Percentiles rank a stretch among this genome's conserved stretches.
Evolutionary conservation across 2,797 vertebrate species (phyloP).

Genomic region (Oreochromis grahami): DNA sequence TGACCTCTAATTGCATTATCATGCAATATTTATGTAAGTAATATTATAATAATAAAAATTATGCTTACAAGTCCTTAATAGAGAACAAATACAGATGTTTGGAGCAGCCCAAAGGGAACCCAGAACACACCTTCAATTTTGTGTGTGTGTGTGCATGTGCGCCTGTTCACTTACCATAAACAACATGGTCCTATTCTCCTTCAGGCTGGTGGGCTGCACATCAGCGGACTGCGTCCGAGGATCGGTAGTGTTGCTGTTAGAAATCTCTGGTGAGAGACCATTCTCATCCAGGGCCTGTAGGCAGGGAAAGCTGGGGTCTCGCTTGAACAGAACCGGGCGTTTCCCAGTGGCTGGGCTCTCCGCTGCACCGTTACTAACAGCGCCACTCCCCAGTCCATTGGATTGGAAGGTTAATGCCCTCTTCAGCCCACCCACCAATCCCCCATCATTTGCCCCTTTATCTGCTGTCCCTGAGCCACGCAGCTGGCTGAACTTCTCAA

Average conservation of each 20-base stretch:
- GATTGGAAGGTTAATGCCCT: conserved; percentile 76
- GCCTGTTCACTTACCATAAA: conserved; percentile 82
- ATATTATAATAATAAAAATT: neutral
- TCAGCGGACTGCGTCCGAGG: conserved; percentile 57
- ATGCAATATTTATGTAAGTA: neutral
- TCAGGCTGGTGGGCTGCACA: conserved; percentile 91
- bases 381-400: conserved; percentile 38
- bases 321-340: conserved; percentile 78
- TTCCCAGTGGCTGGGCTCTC: conserved; percentile 42
- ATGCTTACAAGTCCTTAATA: neutral
- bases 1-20: neutral
- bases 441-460: conserved; percentile 20
- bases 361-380: conserved; percentile 32
- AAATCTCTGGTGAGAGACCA: conserved; percentile 82
- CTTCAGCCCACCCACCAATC: conserved; percentile 62
- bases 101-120: neutral
- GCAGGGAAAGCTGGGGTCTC: conserved; percentile 80
- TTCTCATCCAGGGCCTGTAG: conserved; percentile 85
- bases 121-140: too few species aligned
- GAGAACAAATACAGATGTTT: neutral
- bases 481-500: conserved; percentile 89
- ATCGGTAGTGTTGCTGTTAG: conserved; percentile 73
- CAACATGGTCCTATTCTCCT: conserved; percentile 96
- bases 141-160: neutral
- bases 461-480: conserved; percentile 38